Base-by-base conservation (phyloP, 2,113 vertebrate species). In the zebrafish (Danio rerio) region DNA sequence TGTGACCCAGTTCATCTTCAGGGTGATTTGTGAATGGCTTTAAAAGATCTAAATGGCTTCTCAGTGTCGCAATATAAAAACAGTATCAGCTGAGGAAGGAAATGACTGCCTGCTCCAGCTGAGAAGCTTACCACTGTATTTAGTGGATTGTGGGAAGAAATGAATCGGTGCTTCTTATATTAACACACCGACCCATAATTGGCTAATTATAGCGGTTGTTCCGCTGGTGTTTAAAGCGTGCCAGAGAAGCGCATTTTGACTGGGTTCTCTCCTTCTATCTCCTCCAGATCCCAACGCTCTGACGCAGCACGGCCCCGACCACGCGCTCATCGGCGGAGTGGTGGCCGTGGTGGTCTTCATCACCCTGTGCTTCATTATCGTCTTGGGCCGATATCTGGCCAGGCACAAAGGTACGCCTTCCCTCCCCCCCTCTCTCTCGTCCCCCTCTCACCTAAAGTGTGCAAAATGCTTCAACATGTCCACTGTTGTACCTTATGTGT, bases 341-440 rank as follows among this genome's bases (percentile, higher is more conserved):
- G 98, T 99, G 84, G 98, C 98, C 80, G 97, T 99, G 73, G 98
- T 99, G 88, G 98, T 99, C 87, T 99, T 99, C 92, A 96, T 99
- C 92, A 99, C 97, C 0, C 88, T 99, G 89, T 99, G 98, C 92
- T 96, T 98, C 92, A 98, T 99, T 92, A 98, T 99, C 90, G 95
- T 99, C 81, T 95, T 99, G 40, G 98, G 97, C 80, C 95, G 98
- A 85, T 99, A 99, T 89, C 94, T 99, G 90, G 97, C 98, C 89
- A 97, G 98, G 94, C 98, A 99, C 97, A 99, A 99, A 99, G 98
- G 98, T 99, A 94, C 68, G 94, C 78, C 40, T 81, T 82, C 66
- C 79, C 74, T 61, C 68, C 55, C 43, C 43, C 69, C 56, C 72
- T 66, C 13, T 43, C 15, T 20, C 65, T 63, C 10, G 15, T 81